Evolutionary conservation across 2,888 invertebrate genomes (phyloP).

Genomic region (Argyresthia goedartella): DNA sequence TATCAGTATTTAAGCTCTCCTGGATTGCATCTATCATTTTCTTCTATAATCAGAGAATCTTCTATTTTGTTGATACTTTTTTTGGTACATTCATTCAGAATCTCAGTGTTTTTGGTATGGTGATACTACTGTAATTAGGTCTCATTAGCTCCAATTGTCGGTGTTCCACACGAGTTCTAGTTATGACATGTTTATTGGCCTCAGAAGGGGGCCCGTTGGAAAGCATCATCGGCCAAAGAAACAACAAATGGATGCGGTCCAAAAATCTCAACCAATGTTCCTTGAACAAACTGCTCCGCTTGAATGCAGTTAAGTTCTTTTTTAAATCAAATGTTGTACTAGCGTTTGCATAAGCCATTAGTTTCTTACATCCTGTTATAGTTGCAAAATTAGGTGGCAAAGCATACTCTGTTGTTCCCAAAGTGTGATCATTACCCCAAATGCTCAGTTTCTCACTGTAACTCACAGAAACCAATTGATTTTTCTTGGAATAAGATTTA

Average conservation of each 20-base stretch:
- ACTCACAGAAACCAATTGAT: conserved; percentile 14
- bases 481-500: conserved; percentile 42
- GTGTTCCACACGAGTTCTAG: too few species aligned
- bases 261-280: conserved; percentile 25
- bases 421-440: conserved; percentile 28
- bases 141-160: too few species aligned
- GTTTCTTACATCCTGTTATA: conserved; percentile 38
- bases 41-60: too few species aligned
- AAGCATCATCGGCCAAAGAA: conserved; percentile 46
- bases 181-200: too few species aligned
- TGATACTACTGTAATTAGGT: too few species aligned
- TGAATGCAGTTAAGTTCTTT: conserved; percentile 21
- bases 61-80: too few species aligned
- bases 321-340: conserved; percentile 10
- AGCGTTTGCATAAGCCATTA: conserved; percentile 21
- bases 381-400: conserved; percentile 45
- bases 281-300: conserved; percentile 26
- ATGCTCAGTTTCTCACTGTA: conserved; percentile 25
- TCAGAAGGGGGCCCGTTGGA: conserved; percentile 24
- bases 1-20: too few species aligned
- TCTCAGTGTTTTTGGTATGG: too few species aligned
- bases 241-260: conserved; percentile 36
- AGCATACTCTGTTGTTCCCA: conserved; percentile 24
- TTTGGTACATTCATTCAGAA: too few species aligned
- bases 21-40: too few species aligned